Evolutionary conservation across 2,113 vertebrate species (phyloP).

Genomic region (Sinocyclocheilus maitianheensis): DNA sequence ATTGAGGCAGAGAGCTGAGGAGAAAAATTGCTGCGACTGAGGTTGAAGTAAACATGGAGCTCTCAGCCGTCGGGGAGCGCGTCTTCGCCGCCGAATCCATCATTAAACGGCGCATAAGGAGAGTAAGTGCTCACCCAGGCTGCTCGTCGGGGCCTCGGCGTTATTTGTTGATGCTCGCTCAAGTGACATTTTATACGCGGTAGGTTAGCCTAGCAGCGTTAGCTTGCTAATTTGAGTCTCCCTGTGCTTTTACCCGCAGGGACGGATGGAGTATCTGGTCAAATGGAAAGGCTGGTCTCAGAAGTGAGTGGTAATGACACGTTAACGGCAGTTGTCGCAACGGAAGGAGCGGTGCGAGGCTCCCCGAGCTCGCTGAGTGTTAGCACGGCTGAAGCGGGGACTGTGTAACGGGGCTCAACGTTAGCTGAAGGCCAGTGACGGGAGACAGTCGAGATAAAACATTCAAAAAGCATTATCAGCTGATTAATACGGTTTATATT

Average conservation of each 20-base stretch:
- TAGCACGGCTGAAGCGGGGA: conserved; percentile 24
- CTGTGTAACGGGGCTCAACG: conserved; percentile 43
- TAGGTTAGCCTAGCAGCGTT: conserved; percentile 63
- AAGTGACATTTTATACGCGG: conserved; percentile 50
- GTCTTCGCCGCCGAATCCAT: conserved; percentile 95
- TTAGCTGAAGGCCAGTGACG: conserved; percentile 36
- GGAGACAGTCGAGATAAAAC: not conserved
- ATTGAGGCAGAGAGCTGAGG: conserved; percentile 75
- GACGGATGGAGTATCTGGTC: conserved; percentile 96
- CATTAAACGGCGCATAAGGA: conserved; percentile 89
- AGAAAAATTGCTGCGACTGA: conserved; percentile 58
- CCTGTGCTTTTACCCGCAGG: conserved; percentile 75
- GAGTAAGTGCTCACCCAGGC: conserved; percentile 76
- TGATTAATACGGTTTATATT: not conserved
- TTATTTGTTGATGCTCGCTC: conserved; percentile 25
- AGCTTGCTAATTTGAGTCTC: conserved; percentile 46
- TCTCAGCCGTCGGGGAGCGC: conserved; percentile 92
- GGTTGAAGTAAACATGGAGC: conserved; percentile 89
- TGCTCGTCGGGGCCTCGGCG: conserved; percentile 32
- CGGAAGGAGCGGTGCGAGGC: not conserved
- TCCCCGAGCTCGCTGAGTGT: conserved; percentile 13
- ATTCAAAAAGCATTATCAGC: not conserved
- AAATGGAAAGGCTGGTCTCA: conserved; percentile 99
- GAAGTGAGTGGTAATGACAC: conserved; percentile 84
- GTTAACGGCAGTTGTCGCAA: not conserved